phyloP scores from a whole-genome alignment of 2,113 vertebrate species.

The Telmatochromis bifrenatus region DNA sequence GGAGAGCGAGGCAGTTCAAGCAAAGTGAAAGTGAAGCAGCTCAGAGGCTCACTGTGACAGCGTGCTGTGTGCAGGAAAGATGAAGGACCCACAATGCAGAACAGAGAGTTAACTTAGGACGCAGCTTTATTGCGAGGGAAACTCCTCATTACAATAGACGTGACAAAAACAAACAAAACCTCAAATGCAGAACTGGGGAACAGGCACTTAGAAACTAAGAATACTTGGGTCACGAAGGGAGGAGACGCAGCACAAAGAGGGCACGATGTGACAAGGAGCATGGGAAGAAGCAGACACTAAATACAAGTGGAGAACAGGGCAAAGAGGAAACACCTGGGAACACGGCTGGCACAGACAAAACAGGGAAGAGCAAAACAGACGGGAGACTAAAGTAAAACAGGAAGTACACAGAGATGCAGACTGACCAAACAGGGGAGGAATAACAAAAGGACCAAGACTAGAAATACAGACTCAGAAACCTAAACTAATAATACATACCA shows the following conservation, averaged over 20 bases:
- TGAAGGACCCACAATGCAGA: neutral
- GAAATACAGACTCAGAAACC: neutral
- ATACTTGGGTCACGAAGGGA: rapidly evolving
- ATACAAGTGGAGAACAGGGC: neutral
- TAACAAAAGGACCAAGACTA: neutral
- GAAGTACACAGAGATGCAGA: neutral
- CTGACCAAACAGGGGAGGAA: neutral
- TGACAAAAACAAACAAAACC: neutral
- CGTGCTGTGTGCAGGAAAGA: neutral
- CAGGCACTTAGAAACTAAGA: neutral
- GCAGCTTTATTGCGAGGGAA: neutral
- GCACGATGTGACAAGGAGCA: neutral
- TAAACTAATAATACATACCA: neutral
- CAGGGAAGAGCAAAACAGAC: neutral
- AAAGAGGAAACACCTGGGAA: neutral
- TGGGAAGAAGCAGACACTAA: neutral
- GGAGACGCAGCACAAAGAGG: neutral
- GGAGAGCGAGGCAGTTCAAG: neutral
- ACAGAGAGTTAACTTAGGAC: neutral
- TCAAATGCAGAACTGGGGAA: neutral
- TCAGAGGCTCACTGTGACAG: neutral
- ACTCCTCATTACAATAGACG: neutral
- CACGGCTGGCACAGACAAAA: neutral
- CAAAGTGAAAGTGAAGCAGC: neutral
- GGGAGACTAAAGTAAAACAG: neutral